These are phyloP conservation scores for Donacobius atricapilla DNA, from an alignment of 2,113 vertebrate genomes.

Conservation along the genomic window DNA sequence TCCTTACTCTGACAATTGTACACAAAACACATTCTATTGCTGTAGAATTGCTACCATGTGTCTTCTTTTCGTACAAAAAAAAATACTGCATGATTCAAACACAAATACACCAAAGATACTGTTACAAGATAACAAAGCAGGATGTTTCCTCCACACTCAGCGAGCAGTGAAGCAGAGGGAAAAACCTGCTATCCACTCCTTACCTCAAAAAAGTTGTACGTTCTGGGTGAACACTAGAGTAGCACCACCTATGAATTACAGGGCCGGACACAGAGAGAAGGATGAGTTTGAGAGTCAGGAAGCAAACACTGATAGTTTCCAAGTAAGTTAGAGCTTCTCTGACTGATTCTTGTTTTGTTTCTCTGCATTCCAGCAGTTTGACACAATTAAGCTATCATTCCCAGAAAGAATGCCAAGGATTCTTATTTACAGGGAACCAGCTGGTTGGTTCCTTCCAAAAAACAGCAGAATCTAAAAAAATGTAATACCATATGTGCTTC, in stretches of 20 bases:
- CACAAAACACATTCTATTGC: background rate
- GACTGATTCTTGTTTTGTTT: background rate
- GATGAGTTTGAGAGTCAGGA: background rate
- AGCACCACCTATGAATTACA: background rate
- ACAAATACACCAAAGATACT: background rate
- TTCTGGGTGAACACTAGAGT: background rate
- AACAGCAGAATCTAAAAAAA: background rate
- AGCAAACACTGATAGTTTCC: background rate
- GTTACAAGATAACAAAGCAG: background rate
- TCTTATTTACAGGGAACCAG: background rate
- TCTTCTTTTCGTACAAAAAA: background rate
- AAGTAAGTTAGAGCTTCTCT: background rate
- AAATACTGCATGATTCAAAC: background rate
- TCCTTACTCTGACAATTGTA: background rate
- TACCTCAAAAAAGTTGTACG: background rate
- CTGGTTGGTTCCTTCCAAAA: background rate
- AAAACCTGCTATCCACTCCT: background rate
- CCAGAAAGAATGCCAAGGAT: background rate
- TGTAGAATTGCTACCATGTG: background rate
- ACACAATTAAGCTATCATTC: background rate
- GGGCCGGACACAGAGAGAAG: background rate
- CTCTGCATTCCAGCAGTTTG: background rate
- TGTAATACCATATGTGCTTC: background rate
- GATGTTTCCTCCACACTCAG: background rate
- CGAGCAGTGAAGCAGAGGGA: background rate